Base-by-base conservation (phyloP, 1,140 invertebrate species). In the Atta cephalotes region DNA sequence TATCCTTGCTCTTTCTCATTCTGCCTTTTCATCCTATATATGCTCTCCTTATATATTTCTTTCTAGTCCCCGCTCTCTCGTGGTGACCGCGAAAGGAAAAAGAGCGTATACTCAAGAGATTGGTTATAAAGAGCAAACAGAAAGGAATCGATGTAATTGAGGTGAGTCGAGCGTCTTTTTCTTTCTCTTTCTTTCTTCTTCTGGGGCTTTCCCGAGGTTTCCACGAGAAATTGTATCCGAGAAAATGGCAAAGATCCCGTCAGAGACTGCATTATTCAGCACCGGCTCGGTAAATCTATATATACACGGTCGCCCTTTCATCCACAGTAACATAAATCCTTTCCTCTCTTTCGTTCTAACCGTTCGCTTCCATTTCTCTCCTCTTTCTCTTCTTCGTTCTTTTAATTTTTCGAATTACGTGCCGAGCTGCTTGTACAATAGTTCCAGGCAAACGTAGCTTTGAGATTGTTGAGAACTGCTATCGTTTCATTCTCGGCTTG, bases 91-190 rank as follows among this genome's bases (percentile, higher is more conserved):
- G 78, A 68, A 63, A 79, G 21, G 18, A 70, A 88, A 74, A 80
- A 35, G 53, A 80, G 4, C 51, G 56, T 84, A 84, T 89, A 87
- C 89, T 85, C 81, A 74, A 71, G 56, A 84, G 88, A 89, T 87
- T 87, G 89, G 85, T 90, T 90, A 87, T 89, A 87, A 87, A 87
- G 80, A 77, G 78, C 79, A 90, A 90, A 87, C 86, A 76, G 68
- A 87, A 89, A 80, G 74, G 68, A 72, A 90, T 89, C 88, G 88
- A 90, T 89, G 74, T 89, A 90, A 90, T 87, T 90, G 86, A 90
- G 72, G 89, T 76, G 62, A 25, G 62, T 58, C 51, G 18, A n/a
- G 6, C 25, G 18, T 56, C 56, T 63, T 21, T 76, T 4, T 82
- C 3, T n/a, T 60, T 31, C 39, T 65, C 39, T n/a, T 6, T 65